Evolutionary conservation across 2,113 vertebrate genomes (phyloP).

Genomic region (Martes martes): DNA sequence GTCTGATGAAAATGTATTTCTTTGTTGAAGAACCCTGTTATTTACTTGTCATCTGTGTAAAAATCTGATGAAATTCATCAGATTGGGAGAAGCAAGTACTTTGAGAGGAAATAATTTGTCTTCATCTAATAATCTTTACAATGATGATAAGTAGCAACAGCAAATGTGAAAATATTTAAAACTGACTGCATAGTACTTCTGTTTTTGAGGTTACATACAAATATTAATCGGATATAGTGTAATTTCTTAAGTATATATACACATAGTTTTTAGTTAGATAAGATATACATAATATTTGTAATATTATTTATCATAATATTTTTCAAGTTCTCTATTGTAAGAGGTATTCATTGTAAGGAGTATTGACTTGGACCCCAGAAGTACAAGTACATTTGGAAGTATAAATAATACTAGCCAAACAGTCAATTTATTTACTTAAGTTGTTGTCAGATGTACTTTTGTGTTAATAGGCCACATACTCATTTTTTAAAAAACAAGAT

Average conservation of each 20-base stretch:
- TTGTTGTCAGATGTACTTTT: slow-evolving; percentile 13
- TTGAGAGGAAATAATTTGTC: neutral
- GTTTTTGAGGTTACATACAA: neutral
- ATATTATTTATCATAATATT: neutral
- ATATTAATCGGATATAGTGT: neutral
- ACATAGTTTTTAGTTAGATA: neutral
- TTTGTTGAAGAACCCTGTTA: neutral
- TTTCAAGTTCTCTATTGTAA: slow-evolving; percentile 1
- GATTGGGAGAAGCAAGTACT: neutral
- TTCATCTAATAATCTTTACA: neutral
- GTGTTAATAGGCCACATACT: neutral
- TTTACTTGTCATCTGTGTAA: neutral
- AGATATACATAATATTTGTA: neutral
- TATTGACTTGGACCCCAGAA: neutral
- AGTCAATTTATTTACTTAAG: neutral
- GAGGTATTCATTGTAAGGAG: neutral
- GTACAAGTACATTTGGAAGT: neutral
- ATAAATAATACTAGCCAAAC: neutral
- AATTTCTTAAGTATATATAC: neutral
- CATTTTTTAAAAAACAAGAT: neutral
- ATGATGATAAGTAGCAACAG: neutral
- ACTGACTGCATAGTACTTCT: neutral
- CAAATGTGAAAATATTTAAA: neutral
- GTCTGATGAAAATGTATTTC: neutral
- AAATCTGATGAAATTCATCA: neutral